Base-by-base conservation (phyloP, 2,888 invertebrate genomes). In the Cotesia congregata region DNA sequence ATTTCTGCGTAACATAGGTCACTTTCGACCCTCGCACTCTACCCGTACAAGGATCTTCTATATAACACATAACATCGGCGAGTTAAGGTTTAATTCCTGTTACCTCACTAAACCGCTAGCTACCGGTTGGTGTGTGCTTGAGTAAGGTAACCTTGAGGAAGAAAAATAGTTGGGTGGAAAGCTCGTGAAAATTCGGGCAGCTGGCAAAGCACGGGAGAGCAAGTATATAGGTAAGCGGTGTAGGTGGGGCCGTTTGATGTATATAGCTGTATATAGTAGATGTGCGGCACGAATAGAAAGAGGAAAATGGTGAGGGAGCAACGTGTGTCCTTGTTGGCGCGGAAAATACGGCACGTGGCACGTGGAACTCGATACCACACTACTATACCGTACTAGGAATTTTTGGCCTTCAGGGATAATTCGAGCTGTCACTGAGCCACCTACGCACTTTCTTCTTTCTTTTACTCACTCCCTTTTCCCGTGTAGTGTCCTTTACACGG, bases 381-480 rank as follows among this genome's bases (percentile, higher is more conserved):
- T 30, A 30, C 30, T 30, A 30, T 30, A 30, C 30, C 30, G 30
- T 30, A 30, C 3, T 30, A 30, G 69, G 75, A 72, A 67, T 73
- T 78, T 79, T 77, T 17, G 40, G 73, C 75, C 67, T 77, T 76
- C 74, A 69, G 67, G 75, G 74, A 78, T 80, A 76, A 79, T 80
- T 75, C 75, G 61, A 67, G 73, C 73, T 74, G 69, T 76, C 62
- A 38, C 41, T 69, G 67, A 61, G 61, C 67, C 71, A 70, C 61
- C 75, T 62, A 67, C 20, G 15, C 50, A 7, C 69, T 40, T 15
- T 50, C 60, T 64, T 72, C 59, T 68, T 71, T 9, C 17, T 30
- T 64, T 68, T 71, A 9, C 17, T 30, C 59, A 59, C 65, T 62
- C 20, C 30, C 2, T 15, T 60, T 38, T 74, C 67, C 67, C 59